Base-by-base conservation (phyloP, 2,888 invertebrate genomes). In the Saturnia pavonia region DNA sequence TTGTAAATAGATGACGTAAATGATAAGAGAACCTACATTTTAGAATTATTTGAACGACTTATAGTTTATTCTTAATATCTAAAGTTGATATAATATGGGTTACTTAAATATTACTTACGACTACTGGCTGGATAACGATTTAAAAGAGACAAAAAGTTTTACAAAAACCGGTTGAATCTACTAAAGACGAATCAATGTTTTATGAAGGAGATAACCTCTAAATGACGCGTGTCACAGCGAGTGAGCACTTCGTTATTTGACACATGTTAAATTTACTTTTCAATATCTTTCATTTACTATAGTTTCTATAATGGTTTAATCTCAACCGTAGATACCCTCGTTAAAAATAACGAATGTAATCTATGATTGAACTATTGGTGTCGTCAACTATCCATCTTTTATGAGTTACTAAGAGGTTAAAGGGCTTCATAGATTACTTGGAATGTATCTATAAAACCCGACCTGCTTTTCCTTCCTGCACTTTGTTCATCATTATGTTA, bases 101-200 rank as follows among this genome's bases (percentile, higher is more conserved):
- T 14, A 48, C 43, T 19, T 48, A 3, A 48, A 48, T 19, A 19
- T 1, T 19, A 48, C 48, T 48, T 48, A 19, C 19, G 0, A 48
- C 19, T 22, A 1, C 9, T 22, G 11, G 11, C 54, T 54, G 22
- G 8, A 54, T n/a, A 22, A 11, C 9, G 25, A 60, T 60, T 60
- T 27, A 60, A 60, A 60, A 19, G 27, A 27, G 57, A 27, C 27
- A 27, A 4, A 51, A 27, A 27, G 16, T 60, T 27, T 8, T 22
- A 65, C 19, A 40, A 65, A 40, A 40, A 65, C n/a, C 34, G 11
- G n/a, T 40, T 40, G 65, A 34, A 65, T n/a, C 40, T 51, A 73
- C 68, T 72, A 60, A 68, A 68, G 67, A 42, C 57, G 65, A 65
- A 65, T 40, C 40, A 34, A n/a, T 40, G 22, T 65, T 65, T 65